A percentile compares a stretch with the other conserved stretches of the same genome.
Conservation (phyloP, 1,140 invertebrate species). For the Odontomachus brunneus region DNA sequence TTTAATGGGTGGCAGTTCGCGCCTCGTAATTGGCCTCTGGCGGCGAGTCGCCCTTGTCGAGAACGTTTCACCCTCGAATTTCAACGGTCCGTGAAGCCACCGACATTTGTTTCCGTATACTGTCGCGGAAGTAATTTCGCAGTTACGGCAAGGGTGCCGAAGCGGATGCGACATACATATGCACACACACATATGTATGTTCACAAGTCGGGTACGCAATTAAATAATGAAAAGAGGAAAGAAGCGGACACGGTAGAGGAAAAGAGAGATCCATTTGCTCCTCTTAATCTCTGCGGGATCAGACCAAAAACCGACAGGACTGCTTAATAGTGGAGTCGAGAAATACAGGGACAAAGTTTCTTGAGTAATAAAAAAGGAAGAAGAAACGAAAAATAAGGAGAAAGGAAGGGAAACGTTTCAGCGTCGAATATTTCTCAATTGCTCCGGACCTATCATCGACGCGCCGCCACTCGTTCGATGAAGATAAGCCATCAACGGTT, state of each 20-base stretch:
- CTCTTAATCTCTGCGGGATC: conserved; percentile 27
- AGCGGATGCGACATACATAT: not conserved
- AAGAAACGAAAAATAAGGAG: too few species aligned
- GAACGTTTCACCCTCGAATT: conserved; percentile 52
- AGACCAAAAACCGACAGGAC: not conserved
- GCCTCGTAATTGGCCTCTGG: conserved; percentile 57
- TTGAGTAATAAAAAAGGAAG: too few species aligned
- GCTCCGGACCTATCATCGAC: not conserved
- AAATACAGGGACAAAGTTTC: not conserved
- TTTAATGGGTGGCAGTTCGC: conserved; percentile 61
- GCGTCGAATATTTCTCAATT: not conserved
- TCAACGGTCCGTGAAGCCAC: not conserved
- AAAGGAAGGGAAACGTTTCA: not conserved
- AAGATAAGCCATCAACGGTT: conserved; percentile 1
- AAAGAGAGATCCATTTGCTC: not conserved
- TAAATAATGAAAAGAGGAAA: conserved; percentile 28
- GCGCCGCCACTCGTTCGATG: not conserved
- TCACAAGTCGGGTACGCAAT: too few species aligned
- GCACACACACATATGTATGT: too few species aligned
- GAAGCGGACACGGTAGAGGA: not conserved
- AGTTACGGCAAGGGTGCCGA: not conserved
- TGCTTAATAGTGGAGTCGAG: conserved; percentile 20
- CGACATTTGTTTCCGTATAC: not conserved
- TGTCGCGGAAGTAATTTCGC: not conserved
- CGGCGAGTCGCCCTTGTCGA: conserved; percentile 1